phyloP scores from a whole-genome alignment of 2,797 vertebrate genomes.

The Numenius phaeopus region DNA sequence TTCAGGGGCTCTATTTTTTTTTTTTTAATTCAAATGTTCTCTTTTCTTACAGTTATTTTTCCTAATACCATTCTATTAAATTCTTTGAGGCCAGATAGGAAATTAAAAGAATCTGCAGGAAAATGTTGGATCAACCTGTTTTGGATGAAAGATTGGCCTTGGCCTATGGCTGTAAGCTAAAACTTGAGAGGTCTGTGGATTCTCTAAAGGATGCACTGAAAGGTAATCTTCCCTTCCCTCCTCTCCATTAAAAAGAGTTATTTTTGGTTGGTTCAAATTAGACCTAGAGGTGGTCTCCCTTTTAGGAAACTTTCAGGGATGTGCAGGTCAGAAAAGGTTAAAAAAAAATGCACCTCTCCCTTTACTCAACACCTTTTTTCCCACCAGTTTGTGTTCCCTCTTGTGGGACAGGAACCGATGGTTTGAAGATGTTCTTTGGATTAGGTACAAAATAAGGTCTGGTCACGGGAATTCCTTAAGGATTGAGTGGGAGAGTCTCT shows the following conservation, averaged over 20 bases:
- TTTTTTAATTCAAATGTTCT: background rate
- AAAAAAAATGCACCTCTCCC: background rate
- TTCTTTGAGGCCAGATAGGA: background rate
- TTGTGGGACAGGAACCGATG: background rate
- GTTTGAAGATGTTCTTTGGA: background rate
- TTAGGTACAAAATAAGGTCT: background rate
- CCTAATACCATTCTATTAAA: background rate
- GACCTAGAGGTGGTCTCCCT: background rate
- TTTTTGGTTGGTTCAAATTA: background rate
- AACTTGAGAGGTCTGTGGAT: background rate
- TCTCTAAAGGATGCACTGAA: background rate
- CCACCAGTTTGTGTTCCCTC: background rate
- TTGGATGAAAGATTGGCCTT: background rate
- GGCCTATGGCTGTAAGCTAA: background rate
- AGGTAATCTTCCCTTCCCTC: background rate
- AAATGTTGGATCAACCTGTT: background rate
- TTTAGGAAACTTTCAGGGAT: background rate
- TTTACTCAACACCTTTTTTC: background rate
- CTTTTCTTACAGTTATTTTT: background rate
- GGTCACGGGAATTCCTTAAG: background rate
- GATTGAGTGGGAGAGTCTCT: background rate
- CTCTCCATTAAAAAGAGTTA: background rate
- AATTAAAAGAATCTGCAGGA: background rate
- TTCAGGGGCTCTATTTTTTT: background rate
- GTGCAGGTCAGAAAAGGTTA: background rate